Evolutionary conservation across 2,797 vertebrate species (phyloP).

Genomic region (Numenius phaeopus): DNA sequence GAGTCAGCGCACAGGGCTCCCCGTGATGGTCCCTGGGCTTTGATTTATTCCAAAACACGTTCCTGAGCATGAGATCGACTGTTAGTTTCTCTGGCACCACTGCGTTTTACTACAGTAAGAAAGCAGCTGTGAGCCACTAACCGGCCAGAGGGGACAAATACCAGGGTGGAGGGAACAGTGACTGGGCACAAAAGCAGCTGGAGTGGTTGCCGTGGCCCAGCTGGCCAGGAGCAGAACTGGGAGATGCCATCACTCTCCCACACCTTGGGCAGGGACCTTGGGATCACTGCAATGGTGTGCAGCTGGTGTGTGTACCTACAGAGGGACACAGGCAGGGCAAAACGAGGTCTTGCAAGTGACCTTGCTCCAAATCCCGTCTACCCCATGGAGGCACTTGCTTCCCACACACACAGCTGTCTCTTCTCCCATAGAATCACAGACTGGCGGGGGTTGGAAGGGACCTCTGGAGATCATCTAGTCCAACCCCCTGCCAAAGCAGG

Average conservation of each 20-base stretch:
- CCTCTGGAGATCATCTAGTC: neutral
- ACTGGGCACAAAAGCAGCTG: neutral
- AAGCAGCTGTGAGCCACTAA: neutral
- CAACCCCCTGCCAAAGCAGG: neutral
- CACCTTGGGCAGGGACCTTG: neutral
- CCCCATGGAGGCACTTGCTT: too few relatives aligned
- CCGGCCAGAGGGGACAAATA: accelerated
- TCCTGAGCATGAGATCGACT: neutral
- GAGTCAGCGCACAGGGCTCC: neutral
- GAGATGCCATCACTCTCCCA: too few relatives aligned
- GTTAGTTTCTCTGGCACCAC: neutral
- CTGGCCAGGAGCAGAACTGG: accelerated
- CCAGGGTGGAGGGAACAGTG: neutral
- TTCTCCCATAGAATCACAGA: neutral
- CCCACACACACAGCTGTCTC: accelerated
- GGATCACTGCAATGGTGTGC: neutral
- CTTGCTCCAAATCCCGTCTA: neutral
- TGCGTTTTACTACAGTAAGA: accelerated
- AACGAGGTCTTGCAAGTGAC: neutral
- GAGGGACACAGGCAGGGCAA: too few relatives aligned
- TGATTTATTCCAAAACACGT: neutral
- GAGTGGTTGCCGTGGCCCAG: accelerated
- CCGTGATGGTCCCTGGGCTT: too few relatives aligned
- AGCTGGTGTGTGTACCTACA: accelerated
- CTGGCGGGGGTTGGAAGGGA: neutral